These are phyloP conservation scores for Drosophila teissieri DNA, from an alignment of 1,140 invertebrate genomes.

Conservation along the genomic window DNA sequence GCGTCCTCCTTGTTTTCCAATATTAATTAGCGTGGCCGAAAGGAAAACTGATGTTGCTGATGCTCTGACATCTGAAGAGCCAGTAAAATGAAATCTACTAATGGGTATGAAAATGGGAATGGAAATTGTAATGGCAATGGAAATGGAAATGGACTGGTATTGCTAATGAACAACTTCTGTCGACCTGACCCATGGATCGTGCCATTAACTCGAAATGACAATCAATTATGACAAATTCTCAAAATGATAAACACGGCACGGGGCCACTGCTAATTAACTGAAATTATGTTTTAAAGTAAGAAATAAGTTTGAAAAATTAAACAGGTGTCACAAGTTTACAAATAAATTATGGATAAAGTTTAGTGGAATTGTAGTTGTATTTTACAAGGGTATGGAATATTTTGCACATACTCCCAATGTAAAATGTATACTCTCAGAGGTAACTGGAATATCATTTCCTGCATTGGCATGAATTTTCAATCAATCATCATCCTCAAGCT, in stretches of 20 bases:
- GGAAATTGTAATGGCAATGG: too few relatives aligned
- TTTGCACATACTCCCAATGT: too few relatives aligned
- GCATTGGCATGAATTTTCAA: slow-evolving; percentile 23
- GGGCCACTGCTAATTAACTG: slow-evolving; percentile 58
- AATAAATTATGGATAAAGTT: background rate
- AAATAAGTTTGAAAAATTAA: background rate
- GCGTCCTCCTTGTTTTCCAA: slow-evolving; percentile 50
- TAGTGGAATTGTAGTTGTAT: too few relatives aligned
- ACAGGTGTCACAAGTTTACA: background rate
- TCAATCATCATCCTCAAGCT: slow-evolving; percentile 25
- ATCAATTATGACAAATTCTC: slow-evolving; percentile 72
- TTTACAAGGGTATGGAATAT: too few relatives aligned
- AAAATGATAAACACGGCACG: slow-evolving; percentile 58
- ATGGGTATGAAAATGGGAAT: too few relatives aligned
- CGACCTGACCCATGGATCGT: slow-evolving; percentile 12
- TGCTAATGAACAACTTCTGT: slow-evolving; percentile 32
- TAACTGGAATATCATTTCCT: too few relatives aligned
- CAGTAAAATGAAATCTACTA: slow-evolving; percentile 26
- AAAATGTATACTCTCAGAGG: too few relatives aligned
- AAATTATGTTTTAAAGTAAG: slow-evolving; percentile 14
- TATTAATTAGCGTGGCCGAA: slow-evolving; percentile 58
- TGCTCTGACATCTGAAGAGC: slow-evolving; percentile 52
- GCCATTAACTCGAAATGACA: slow-evolving; percentile 54
- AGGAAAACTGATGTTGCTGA: slow-evolving; percentile 46
- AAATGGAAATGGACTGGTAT: background rate